Evolutionary conservation across 2,113 vertebrate species (phyloP), one percentile per base, ranked within the genome.

Genomic region (Albula goreensis): DNA sequence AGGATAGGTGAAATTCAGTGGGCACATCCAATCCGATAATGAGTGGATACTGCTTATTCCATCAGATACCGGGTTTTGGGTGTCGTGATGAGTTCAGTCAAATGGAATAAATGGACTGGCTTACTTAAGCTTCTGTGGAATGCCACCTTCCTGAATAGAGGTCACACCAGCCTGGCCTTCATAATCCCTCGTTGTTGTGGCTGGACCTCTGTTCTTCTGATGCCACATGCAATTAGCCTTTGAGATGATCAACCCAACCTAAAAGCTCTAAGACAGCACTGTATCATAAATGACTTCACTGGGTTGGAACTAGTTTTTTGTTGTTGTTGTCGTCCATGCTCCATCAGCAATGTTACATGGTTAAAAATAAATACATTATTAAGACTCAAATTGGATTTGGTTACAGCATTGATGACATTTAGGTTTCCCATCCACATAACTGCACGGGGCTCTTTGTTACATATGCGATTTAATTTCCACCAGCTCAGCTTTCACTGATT

Each of bases 401-500:
- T 25, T 74, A 74, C n/a, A n/a, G n/a, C 70, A 31, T 74, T 8
- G 70, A 8, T 74, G 70, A 25, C 70, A 79, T 49, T n/a, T 11
- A 79, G 31, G 78, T 79, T 78, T 17, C 12, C 78, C 31, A 48
- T 79, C 5, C 10, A 19, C 78, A 17, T 79, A 6, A 48, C 17
- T 10, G n/a, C 70, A 31, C 83, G n/a, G 49, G 52, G 83, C 50
- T 84, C 70, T 78, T 78, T 51, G 15, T 78, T 84, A 70, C 78
- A 52, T 51, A 51, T 31, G 52, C 52, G 70, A 78, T 56, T 78
- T 78, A 22, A 78, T 84, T 83, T 83, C 82, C 60, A 50, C 83
- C 8, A 84, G 83, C 70, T 84, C 83, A 78, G 52, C 83, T 84
- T 84, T 25, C 83, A 84, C n/a, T 0, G 70, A 77, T 57, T 79